Base-by-base conservation (phyloP, 1,140 invertebrate genomes). In the Rhyacophila brunnea region DNA sequence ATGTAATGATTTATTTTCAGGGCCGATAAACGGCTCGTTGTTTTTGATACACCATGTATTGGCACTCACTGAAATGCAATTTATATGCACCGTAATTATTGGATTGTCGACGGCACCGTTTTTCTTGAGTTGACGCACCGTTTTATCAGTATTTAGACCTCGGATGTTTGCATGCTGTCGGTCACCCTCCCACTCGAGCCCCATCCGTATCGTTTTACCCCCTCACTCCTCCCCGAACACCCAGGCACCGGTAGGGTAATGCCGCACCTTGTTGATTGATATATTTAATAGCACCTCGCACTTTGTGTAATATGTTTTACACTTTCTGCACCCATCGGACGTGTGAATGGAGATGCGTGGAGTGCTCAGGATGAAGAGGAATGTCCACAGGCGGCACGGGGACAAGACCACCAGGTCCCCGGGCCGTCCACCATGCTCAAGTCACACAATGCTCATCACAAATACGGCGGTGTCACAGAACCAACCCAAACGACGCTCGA, bases 51-150 rank as follows among this genome's bases (percentile, higher is more conserved):
- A 58, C 34, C 44, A 51, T 56, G 58, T 64, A 56, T 71, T 81
- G 76, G 75, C 78, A 81, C 77, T 81, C 79, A 82, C 79, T 82
- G 78, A 82, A 81, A 81, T 82, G 80, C 77, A 82, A 73, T 74
- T 77, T 74, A 72, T 78, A 71, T 80, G 81, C 81, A 83, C 81
- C 77, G 80, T 80, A 77, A 79, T 80, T 78, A 77, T 74, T 74
- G 72, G 67, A 71, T 71, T 80, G 76, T 81, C 80, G 73, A 81
- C 80, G 80, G 81, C 81, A 82, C 81, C 75, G 74, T 82, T 81
- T 72, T 72, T 78, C 71, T 79, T 82, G 71, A 75, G 76, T 81
- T 81, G 74, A 73, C 75, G 81, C 81, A 83, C 82, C 78, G 70
- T 79, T 73, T 71, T 69, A 77, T 72, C 75, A 78, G 77, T 79